Percentiles rank a stretch among this genome's conserved stretches.
phyloP scores from a whole-genome alignment of 2,888 invertebrate species.

The Sisyra nigra region DNA sequence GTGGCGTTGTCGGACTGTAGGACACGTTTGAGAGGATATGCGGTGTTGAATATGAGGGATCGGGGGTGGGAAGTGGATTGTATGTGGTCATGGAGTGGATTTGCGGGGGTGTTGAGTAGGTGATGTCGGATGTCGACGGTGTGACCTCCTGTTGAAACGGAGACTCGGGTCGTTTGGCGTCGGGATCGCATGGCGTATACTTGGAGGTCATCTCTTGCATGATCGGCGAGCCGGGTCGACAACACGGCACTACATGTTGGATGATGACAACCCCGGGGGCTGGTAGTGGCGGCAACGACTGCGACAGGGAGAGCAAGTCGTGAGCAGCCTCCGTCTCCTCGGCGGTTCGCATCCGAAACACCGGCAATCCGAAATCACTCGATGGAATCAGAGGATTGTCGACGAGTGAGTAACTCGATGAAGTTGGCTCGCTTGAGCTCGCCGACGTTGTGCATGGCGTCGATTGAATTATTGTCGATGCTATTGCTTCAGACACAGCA shows the following conservation, averaged over 20 bases:
- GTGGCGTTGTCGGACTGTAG: conserved; percentile 11
- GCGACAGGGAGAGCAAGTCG: conserved; percentile 58
- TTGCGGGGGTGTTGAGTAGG: conserved; percentile 2
- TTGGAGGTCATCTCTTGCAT: conserved; percentile 23
- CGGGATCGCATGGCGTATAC: neutral
- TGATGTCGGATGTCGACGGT: conserved; percentile 19
- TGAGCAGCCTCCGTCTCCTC: conserved; percentile 85
- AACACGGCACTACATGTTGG: conserved; percentile 30
- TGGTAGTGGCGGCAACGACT: conserved; percentile 59
- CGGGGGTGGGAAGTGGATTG: conserved; percentile 16
- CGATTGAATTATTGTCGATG: no score
- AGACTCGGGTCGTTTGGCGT: conserved; percentile 17
- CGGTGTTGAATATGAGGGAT: conserved; percentile 20
- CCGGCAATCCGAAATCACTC: conserved; percentile 25
- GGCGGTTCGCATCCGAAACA: conserved; percentile 39
- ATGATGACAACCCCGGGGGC: conserved; percentile 51
- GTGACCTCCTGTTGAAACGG: conserved; percentile 14
- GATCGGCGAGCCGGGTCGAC: conserved; percentile 14
- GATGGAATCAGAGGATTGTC: conserved; percentile 12
- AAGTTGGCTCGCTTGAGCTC: neutral
- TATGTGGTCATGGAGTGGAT: conserved; percentile 8
- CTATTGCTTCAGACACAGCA: no score
- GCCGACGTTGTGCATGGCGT: neutral
- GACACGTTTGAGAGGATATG: conserved; percentile 12
- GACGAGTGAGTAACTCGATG: conserved; percentile 4